Evolutionary conservation across 2,113 vertebrate species (phyloP).

Genomic region (Varanus komodoensis): DNA sequence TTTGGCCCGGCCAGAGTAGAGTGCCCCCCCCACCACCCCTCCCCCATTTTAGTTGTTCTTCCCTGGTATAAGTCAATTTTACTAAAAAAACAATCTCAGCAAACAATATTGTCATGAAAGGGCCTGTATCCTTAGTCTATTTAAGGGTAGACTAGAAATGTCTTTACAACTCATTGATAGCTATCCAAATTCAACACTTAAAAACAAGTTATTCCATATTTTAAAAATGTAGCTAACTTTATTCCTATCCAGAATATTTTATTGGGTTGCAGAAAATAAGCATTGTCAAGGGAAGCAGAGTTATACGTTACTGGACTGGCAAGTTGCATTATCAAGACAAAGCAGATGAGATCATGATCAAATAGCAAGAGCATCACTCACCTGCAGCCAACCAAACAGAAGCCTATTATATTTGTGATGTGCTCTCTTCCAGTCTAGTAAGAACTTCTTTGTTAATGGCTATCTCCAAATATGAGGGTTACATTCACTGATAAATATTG

Average conservation of each 20-base stretch:
- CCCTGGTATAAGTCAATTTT: neutral
- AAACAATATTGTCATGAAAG: conserved; percentile 11
- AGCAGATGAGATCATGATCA: conserved; percentile 1
- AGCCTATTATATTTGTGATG: neutral
- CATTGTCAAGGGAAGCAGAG: conserved; percentile 22
- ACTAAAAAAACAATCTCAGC: neutral
- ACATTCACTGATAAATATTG: neutral
- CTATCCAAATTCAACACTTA: conserved; percentile 10
- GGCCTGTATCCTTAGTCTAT: neutral
- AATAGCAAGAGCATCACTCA: neutral
- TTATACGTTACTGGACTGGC: conserved; percentile 17
- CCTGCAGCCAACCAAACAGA: neutral
- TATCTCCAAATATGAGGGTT: neutral
- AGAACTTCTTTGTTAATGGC: neutral
- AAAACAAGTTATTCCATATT: neutral
- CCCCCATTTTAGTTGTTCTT: too few species aligned
- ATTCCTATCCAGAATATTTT: neutral
- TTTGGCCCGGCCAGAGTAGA: too few species aligned
- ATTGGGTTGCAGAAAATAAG: conserved; percentile 21
- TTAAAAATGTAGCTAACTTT: neutral
- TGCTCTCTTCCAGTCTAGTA: neutral
- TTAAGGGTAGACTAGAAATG: neutral
- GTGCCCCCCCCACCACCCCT: too few species aligned
- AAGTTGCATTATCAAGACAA: conserved; percentile 24
- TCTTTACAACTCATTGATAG: neutral